Evolutionary conservation across 2,797 vertebrate species (phyloP), one percentile per base, ranked within the genome.

Genomic region (Tenualosa thibaudeaui): DNA sequence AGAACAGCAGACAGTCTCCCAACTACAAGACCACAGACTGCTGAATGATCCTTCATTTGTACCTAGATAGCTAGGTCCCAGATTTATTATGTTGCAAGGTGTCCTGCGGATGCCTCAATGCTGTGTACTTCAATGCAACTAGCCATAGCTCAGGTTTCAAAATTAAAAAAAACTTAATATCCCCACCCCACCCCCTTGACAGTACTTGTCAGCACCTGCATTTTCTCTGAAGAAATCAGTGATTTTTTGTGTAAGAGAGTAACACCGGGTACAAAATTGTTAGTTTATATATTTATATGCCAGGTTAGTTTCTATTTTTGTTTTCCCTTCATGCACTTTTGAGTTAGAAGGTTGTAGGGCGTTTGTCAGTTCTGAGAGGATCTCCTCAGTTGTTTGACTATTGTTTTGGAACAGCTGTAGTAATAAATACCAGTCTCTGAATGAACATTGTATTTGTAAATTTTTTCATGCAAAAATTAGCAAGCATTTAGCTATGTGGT

Each of bases 271-370:
- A 37, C 90, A 88, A 87, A 91, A 83, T 82, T 90, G n/a, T 93
- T 91, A 91, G 85, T 93, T 91, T 84, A 91, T 92, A 89, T 93
- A 92, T 88, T 88, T 93, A 91, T 90, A 89, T 89, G 91, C 84
- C 71, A 92, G 94, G 94, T 94, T 92, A 96, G 85, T 89, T 89
- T 89, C 93, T 91, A 88, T 92, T 87, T 93, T 92, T 90, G 89
- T 92, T 94, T 93, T 94, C 93, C 93, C 93, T 95, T 93, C 95
- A 94, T 95, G 94, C 92, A 98, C 96, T 97, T 97, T 97, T 97
- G 94, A 96, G 96, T 96, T 94, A 91, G 94, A 93, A 91, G 86
- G 91, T 78, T 78, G 37, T 93, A 92, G 88, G 88, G 62, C 88
- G 89, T 94, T 88, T 90, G 88, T 86, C 92, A 88, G 90, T 90